Conservation (phyloP, 2,888 invertebrate species). For the Amblyjoppa fuscipennis region DNA sequence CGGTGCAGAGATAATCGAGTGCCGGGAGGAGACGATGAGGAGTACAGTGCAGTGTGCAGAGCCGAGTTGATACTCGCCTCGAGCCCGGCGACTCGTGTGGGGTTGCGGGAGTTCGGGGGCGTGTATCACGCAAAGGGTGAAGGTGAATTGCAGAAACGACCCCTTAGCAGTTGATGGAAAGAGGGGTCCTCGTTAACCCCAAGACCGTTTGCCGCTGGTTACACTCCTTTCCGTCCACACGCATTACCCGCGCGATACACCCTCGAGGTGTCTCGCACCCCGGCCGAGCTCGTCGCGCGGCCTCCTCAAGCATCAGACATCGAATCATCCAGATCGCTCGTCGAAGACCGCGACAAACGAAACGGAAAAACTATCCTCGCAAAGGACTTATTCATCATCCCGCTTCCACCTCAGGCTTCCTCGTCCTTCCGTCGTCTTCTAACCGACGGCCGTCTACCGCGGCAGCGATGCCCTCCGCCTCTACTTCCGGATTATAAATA, state of each 20-base stretch:
- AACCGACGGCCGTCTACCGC: background rate
- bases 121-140: constrained; percentile 72
- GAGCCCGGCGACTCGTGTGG: constrained; percentile 12
- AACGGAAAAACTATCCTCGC: constrained; percentile 60
- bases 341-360: constrained; percentile 68
- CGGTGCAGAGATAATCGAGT: constrained; percentile 82
- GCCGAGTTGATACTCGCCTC: constrained; percentile 44
- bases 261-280: constrained; percentile 73
- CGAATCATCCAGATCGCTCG: constrained; percentile 82
- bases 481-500: constrained; percentile 56
- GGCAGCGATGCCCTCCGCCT: constrained; percentile 10
- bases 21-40: constrained; percentile 66
- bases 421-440: background rate
- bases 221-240: constrained; percentile 36
- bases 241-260: constrained; percentile 16
- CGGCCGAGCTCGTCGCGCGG: constrained; percentile 60
- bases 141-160: constrained; percentile 84
- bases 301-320: constrained; percentile 59
- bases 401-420: background rate
- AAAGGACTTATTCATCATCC: constrained; percentile 56
- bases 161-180: constrained; percentile 62
- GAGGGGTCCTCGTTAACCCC: constrained; percentile 62
- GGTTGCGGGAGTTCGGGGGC: constrained; percentile 45
- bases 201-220: constrained; percentile 56
- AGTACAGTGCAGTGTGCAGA: constrained; percentile 21